Conservation (phyloP, 2,113 vertebrate genomes). For the Zapus hudsonius region DNA sequence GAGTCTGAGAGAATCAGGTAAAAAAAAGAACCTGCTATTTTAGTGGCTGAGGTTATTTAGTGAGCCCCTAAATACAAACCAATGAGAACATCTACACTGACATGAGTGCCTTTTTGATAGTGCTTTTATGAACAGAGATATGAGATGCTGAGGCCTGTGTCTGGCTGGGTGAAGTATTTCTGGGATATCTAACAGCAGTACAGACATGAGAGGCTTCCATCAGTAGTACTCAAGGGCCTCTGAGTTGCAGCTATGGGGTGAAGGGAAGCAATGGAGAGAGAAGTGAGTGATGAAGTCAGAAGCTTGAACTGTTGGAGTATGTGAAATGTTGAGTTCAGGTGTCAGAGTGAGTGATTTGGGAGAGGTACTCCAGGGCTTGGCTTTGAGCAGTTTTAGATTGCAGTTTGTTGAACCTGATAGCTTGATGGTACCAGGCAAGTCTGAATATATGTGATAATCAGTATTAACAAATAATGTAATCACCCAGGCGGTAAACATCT, state of each 20-base stretch:
- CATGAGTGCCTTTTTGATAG: background rate
- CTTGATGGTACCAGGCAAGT: background rate
- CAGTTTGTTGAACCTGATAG: background rate
- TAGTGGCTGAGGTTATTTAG: background rate
- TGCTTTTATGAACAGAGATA: background rate
- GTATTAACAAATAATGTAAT: background rate
- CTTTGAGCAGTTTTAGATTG: background rate
- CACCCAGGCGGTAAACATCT: conserved; percentile 33
- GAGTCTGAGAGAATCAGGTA: background rate
- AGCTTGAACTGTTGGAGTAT: too few species aligned
- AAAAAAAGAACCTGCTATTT: background rate
- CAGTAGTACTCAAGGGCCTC: background rate
- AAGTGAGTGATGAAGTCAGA: background rate
- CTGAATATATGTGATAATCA: background rate
- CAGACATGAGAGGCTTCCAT: background rate
- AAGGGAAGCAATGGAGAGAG: background rate
- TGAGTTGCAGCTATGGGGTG: background rate
- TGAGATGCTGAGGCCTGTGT: background rate
- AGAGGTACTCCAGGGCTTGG: background rate
- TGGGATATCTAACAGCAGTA: background rate
- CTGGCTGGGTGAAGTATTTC: background rate
- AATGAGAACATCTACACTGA: background rate
- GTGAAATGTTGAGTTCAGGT: background rate
- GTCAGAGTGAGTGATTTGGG: background rate
- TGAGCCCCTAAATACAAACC: background rate